Evolutionary conservation across 2,797 vertebrate species (phyloP), one percentile per base, ranked within the genome.

Genomic region (Uromys caudimaculatus): DNA sequence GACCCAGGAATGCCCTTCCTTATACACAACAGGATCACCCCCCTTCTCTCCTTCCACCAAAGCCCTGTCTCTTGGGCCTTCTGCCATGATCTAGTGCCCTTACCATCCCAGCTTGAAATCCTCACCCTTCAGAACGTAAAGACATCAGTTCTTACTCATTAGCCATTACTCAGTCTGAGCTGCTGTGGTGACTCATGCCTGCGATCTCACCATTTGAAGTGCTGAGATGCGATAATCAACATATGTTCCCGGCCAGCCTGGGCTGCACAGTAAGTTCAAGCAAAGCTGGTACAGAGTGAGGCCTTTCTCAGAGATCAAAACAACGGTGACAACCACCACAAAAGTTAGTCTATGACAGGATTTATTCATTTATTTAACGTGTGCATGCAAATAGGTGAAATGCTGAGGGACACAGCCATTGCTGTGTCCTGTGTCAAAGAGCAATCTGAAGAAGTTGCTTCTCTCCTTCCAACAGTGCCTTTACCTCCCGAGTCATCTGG

Each of bases 331-430:
- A 67, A 64, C 7, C 47, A n/a, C 14, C 14, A 17, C 32, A n/a
- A 84, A 47, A 67, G 41, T 32, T 60, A 47, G 12, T 29, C 14
- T 47, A 64, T 5, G 3, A 35, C 17, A 21, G 60, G 60, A 50
- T 84, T 84, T 64, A 21, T 64, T 84, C 62, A 32, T 84, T 44
- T 85, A 35, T 67, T 62, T 83, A 44, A 10, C 13, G 8, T 64
- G 10, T 14, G 62, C 41, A 2, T 47, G 62, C n/a, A 54, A 38
- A 17, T 41, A 41, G 56, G 79, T 9, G 23, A 3, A 12, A 11
- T 13, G 35, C 0, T 7, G 10, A 24, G 7, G 44, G 19, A 24
- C 38, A 41, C 38, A 41, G 38, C 21, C n/a, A 23, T 12, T 0
- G 8, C 8, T 38, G n/a, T 24, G 12, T 41, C 56, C 6, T n/a